Conservation (phyloP, 2,888 invertebrate genomes). For the Andrena bicolor region DNA sequence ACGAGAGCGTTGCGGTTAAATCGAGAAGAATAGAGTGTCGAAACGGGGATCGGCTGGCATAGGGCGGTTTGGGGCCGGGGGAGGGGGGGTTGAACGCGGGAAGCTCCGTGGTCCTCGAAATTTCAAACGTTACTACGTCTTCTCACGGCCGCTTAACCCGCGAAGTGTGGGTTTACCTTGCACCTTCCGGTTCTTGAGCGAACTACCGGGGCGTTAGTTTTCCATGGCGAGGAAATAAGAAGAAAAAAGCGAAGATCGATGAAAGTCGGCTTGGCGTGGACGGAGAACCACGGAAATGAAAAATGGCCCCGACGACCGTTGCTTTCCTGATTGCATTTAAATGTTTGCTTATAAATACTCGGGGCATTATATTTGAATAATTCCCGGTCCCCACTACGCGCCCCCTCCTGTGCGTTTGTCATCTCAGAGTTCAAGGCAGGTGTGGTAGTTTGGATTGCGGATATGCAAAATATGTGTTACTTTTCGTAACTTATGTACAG, state of each 20-base stretch:
- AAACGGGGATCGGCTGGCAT: conserved; percentile 7
- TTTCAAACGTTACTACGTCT: conserved; percentile 67
- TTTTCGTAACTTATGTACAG: too few species aligned
- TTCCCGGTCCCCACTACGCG: neutral
- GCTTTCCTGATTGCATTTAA: conserved; percentile 30
- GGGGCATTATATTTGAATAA: conserved; percentile 32
- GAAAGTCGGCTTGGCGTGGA: conserved; percentile 14
- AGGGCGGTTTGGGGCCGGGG: neutral
- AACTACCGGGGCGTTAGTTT: conserved; percentile 60
- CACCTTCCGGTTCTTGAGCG: conserved; percentile 62
- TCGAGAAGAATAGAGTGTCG: conserved; percentile 52
- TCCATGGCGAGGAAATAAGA: conserved; percentile 46
- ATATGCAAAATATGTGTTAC: too few species aligned
- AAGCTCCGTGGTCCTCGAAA: conserved; percentile 58
- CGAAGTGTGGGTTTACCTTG: conserved; percentile 63
- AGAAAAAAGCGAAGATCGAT: conserved; percentile 35
- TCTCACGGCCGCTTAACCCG: conserved; percentile 66
- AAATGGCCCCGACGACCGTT: conserved; percentile 52
- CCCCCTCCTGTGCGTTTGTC: neutral
- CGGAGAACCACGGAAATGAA: conserved; percentile 46
- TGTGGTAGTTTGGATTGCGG: too few species aligned
- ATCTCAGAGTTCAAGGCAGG: too few species aligned
- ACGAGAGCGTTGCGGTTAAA: conserved; percentile 48
- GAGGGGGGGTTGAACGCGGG: conserved; percentile 21
- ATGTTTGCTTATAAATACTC: conserved; percentile 45